phyloP scores from a whole-genome alignment of 2,797 vertebrate species.

The Sternarchorhynchus goeldii region DNA sequence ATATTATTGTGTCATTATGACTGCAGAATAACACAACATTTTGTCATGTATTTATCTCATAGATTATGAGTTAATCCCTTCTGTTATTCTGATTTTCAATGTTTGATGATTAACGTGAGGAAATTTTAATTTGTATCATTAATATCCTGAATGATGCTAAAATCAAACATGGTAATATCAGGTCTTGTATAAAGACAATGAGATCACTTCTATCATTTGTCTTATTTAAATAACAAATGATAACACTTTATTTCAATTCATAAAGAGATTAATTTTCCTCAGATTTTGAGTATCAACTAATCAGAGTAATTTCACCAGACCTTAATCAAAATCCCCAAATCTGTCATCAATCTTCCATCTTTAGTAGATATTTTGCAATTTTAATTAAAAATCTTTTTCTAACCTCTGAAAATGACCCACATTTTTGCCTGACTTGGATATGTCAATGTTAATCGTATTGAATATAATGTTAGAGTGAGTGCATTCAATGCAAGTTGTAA shows the following conservation, averaged over 20 bases:
- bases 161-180: conserved; percentile 67
- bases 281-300: conserved; percentile 69
- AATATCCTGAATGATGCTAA: conserved; percentile 77
- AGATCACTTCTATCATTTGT: conserved; percentile 73
- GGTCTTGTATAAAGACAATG: conserved; percentile 69
- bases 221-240: conserved; percentile 74
- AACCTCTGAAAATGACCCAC: conserved; percentile 15
- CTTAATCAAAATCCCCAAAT: conserved; percentile 64
- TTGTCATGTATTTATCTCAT: conserved; percentile 19
- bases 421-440: conserved; percentile 22
- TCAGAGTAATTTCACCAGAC: conserved; percentile 66
- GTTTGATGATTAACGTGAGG: conserved; percentile 73
- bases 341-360: conserved; percentile 68
- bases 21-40: background rate
- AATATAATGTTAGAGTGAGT: conserved; percentile 9
- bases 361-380: conserved; percentile 62
- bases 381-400: conserved; percentile 43
- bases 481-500: background rate
- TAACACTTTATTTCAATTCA: conserved; percentile 75
- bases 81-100: conserved; percentile 62
- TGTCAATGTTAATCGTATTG: conserved; percentile 29
- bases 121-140: conserved; percentile 74
- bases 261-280: conserved; percentile 71
- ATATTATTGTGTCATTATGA: conserved; percentile 6
- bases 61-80: conserved; percentile 45